phyloP scores from a whole-genome alignment of 23 tunicate genomes.

The Ascidia mentula region DNA sequence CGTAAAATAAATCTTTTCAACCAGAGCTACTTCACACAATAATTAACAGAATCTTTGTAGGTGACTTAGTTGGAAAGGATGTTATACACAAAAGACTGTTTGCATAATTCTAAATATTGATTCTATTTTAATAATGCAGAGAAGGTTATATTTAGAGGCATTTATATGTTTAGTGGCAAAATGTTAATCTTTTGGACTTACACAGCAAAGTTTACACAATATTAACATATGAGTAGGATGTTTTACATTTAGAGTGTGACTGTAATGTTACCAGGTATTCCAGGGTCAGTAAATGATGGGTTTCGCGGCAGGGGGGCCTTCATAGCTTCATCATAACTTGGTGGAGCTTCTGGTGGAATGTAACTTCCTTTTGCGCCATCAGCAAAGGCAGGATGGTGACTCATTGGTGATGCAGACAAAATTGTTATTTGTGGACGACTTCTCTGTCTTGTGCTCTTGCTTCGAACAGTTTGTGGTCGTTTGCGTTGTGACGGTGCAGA shows the following conservation, averaged over 20 bases:
- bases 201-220: too few species aligned
- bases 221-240: too few species aligned
- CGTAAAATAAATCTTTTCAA: too few species aligned
- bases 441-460: conserved; percentile 32
- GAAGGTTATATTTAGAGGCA: too few species aligned
- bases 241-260: not conserved
- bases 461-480: conserved; percentile 28
- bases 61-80: too few species aligned
- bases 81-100: too few species aligned
- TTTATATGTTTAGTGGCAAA: too few species aligned
- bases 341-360: conserved; percentile 95
- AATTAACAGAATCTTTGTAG: too few species aligned
- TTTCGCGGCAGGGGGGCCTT: conserved; percentile 30
- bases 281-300: conserved; percentile 35
- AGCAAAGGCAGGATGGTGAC: conserved; percentile 80
- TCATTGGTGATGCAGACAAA: conserved; percentile 70
- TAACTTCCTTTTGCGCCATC: conserved; percentile 85
- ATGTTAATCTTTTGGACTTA: too few species aligned
- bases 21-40: too few species aligned
- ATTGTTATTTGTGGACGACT: conserved; percentile 81
- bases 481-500: not conserved
- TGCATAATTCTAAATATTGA: too few species aligned
- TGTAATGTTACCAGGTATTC: conserved; percentile 23
- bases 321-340: conserved; percentile 86
- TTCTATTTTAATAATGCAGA: too few species aligned